These are phyloP conservation scores for Dromococcyx pavoninus DNA, from an alignment of 2,797 vertebrate species.

Conservation along the genomic window DNA sequence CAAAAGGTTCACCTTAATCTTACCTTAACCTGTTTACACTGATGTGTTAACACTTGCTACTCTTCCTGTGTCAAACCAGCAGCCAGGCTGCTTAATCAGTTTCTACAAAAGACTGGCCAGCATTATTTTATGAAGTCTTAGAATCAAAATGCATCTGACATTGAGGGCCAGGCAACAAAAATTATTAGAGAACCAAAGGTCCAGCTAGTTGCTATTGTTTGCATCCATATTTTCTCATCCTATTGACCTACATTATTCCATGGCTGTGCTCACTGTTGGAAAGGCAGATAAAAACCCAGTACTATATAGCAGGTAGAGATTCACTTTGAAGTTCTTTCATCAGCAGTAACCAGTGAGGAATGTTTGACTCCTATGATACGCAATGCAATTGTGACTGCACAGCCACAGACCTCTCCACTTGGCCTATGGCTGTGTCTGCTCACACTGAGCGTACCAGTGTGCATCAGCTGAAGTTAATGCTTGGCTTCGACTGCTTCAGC, in stretches of 20 bases:
- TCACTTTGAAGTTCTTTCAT: background rate
- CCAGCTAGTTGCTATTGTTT: background rate
- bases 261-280: background rate
- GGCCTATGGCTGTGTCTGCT: background rate
- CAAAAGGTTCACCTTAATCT: background rate
- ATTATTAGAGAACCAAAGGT: background rate
- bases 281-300: background rate
- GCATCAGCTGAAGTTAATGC: background rate
- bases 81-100: background rate
- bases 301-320: background rate
- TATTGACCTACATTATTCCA: background rate
- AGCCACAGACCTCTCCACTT: background rate
- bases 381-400: background rate
- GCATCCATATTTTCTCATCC: background rate
- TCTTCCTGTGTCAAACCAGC: background rate
- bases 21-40: background rate
- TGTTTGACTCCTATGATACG: accelerated
- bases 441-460: too few species aligned
- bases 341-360: background rate
- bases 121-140: background rate
- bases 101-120: background rate
- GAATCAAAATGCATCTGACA: background rate
- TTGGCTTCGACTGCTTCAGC: background rate
- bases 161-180: background rate
- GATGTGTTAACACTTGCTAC: background rate